Evolutionary conservation across 2,113 vertebrate genomes (phyloP).

Genomic region (Polypterus bichir): DNA sequence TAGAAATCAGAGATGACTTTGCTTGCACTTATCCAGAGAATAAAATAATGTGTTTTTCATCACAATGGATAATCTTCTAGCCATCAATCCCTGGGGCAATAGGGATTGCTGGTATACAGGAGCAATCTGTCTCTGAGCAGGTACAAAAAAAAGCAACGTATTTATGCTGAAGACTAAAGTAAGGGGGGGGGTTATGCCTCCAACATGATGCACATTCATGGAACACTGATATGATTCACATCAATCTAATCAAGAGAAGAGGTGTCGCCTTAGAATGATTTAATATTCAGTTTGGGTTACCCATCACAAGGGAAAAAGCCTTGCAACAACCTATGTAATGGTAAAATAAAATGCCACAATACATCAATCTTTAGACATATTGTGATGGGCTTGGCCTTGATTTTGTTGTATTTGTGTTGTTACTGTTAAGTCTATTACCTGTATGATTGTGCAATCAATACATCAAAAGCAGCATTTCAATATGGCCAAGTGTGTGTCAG

Average conservation of each 20-base stretch:
- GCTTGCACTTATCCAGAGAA: constrained; percentile 26
- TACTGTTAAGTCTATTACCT: too few species aligned
- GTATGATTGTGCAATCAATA: too few species aligned
- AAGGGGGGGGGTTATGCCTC: neutral
- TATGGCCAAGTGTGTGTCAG: too few species aligned
- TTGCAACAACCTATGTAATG: neutral
- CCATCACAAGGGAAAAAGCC: neutral
- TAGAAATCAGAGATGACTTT: constrained; percentile 25
- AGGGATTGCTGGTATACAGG: constrained; percentile 11
- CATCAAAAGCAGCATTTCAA: too few species aligned
- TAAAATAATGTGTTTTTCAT: constrained; percentile 29
- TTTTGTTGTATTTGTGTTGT: neutral
- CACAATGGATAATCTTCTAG: constrained; percentile 28
- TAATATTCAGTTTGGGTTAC: constrained; percentile 5
- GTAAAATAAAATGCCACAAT: neutral
- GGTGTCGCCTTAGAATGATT: constrained; percentile 1
- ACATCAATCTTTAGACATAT: neutral
- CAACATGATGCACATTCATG: neutral
- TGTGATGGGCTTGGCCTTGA: neutral
- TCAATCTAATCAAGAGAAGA: constrained; percentile 5
- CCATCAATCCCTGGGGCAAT: constrained; percentile 12
- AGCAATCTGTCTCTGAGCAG: constrained; percentile 11
- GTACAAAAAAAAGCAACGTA: constrained; percentile 5
- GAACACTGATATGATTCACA: constrained; percentile 4
- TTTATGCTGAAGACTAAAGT: neutral